Percentiles rank a stretch among this genome's conserved stretches.
phyloP scores from a whole-genome alignment of 2,888 invertebrate species.

The Keiferia lycopersicella region DNA sequence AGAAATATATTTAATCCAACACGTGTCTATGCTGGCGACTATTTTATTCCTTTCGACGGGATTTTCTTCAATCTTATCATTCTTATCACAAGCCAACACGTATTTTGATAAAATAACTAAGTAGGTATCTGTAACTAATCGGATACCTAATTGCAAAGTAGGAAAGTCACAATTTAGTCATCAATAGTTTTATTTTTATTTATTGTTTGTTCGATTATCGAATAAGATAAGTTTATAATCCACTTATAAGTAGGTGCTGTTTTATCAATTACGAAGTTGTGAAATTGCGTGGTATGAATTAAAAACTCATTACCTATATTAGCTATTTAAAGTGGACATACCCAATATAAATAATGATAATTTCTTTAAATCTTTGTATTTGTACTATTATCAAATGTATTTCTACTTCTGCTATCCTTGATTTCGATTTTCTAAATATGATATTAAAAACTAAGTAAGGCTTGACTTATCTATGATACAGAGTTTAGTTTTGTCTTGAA shows the following conservation, averaged over 20 bases:
- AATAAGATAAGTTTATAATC: not conserved
- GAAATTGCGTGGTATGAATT: slow-evolving; percentile 4
- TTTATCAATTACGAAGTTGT: not conserved
- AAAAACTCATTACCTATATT: not conserved
- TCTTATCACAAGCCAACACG: not conserved
- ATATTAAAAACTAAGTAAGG: too few species aligned
- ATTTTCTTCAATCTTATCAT: not conserved
- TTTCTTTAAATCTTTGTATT: too few species aligned
- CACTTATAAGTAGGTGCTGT: not conserved
- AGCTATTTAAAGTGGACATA: not conserved
- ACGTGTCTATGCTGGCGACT: too few species aligned
- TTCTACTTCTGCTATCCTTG: too few species aligned
- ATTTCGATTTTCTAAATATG: too few species aligned
- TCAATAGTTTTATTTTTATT: not conserved
- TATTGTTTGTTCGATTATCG: not conserved
- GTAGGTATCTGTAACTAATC: too few species aligned
- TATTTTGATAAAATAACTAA: not conserved
- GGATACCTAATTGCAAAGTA: not conserved
- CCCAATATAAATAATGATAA: not conserved
- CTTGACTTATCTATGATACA: too few species aligned
- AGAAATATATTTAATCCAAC: too few species aligned
- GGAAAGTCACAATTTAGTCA: not conserved
- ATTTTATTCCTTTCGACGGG: not conserved
- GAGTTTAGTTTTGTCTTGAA: too few species aligned
- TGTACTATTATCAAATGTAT: too few species aligned